Percentiles rank a stretch among this genome's conserved stretches.
phyloP scores from a whole-genome alignment of 2,888 invertebrate genomes.

The Cacoxenus indagator region DNA sequence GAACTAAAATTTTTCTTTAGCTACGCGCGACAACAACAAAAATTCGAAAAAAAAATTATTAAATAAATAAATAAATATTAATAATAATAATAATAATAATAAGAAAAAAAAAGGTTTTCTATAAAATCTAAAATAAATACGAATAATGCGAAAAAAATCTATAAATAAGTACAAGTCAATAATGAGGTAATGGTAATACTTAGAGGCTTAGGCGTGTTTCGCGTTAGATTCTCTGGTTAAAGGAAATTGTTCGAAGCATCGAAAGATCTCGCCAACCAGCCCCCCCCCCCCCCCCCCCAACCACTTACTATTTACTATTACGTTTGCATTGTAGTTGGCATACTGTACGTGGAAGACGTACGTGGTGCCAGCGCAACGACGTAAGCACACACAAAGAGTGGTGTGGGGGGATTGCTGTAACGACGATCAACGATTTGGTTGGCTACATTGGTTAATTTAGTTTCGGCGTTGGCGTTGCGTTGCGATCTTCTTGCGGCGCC shows the following conservation, averaged over 20 bases:
- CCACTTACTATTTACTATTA: too few relatives aligned
- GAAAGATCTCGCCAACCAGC: neutral
- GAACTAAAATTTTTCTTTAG: neutral
- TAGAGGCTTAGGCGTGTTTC: neutral
- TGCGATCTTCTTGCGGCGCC: neutral
- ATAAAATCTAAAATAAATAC: too few relatives aligned
- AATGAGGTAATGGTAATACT: conserved; percentile 1
- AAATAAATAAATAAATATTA: conserved; percentile 32
- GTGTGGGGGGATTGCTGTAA: too few relatives aligned
- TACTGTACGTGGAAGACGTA: too few relatives aligned
- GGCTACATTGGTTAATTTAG: too few relatives aligned
- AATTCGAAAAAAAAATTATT: neutral
- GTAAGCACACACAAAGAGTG: too few relatives aligned
- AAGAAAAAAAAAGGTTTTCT: neutral
- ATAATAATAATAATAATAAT: neutral
- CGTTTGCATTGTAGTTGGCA: too few relatives aligned
- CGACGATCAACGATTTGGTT: too few relatives aligned
- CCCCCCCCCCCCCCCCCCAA: too few relatives aligned
- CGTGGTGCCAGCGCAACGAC: too few relatives aligned
- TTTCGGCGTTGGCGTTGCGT: neutral
- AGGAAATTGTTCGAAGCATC: neutral
- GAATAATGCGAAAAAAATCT: neutral
- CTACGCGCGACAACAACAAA: neutral
- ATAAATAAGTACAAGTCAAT: neutral
- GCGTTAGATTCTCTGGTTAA: neutral